phyloP scores from a whole-genome alignment of 2,797 vertebrate species.

The Anisognathus igniventris region DNA sequence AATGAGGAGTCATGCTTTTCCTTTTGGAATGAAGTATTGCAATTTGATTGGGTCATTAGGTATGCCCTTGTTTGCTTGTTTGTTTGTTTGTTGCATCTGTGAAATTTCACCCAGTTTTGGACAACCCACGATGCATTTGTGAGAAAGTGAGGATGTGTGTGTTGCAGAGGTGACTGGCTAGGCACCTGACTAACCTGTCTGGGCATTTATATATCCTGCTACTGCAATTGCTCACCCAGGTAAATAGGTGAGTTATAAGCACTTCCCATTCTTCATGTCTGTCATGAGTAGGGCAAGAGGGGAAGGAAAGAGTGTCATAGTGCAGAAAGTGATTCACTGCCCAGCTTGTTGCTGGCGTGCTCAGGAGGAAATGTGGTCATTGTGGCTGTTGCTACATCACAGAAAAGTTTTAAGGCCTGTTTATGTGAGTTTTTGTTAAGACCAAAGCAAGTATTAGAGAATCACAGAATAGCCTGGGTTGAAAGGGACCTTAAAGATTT shows the following conservation, averaged over 20 bases:
- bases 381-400: neutral
- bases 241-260: neutral
- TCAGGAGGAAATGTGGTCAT: neutral
- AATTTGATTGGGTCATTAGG: neutral
- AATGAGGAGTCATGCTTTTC: neutral
- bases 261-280: neutral
- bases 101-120: neutral
- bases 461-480: neutral
- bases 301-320: neutral
- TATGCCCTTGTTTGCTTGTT: neutral
- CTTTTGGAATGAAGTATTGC: neutral
- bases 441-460: neutral
- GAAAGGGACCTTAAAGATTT: neutral
- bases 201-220: neutral
- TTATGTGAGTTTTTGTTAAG: neutral
- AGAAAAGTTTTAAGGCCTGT: neutral
- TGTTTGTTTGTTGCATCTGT: neutral
- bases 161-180: neutral
- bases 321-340: neutral
- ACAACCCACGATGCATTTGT: neutral
- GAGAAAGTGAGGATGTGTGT: neutral
- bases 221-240: neutral
- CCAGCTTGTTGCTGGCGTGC: neutral
- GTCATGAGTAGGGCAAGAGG: neutral
- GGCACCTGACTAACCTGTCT: accelerated